Evolutionary conservation across 2,113 vertebrate species (phyloP), one percentile per base, ranked within the genome.

Genomic region (Gambusia affinis): DNA sequence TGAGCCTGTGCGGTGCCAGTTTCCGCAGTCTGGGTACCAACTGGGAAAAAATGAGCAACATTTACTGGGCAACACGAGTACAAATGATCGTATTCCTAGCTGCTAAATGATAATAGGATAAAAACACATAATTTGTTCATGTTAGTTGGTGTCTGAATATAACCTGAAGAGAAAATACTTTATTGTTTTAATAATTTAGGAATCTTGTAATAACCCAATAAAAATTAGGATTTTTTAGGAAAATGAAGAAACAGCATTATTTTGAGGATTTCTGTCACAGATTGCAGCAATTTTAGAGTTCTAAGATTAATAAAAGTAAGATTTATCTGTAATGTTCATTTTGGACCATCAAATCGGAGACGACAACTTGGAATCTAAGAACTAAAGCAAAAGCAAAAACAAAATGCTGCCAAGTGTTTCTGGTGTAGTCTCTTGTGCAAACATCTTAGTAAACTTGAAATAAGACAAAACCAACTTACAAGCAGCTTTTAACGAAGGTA

Each of bases 1-100:
- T 90, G 91, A 87, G 78, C 87, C 87, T 91, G 82, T 71, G 35
- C 63, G 72, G 81, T 89, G 91, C 89, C 92, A 92, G 89, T 88
- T 87, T 85, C 85, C 81, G 81, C 61, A 77, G 79, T 90, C 86
- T 81, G 84, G 82, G 81, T 87, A 88, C 88, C 91, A 91, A 93
- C 81, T 66, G 80, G 75, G 84, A 81, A 91, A 83, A 82, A 76
- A 76, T 24, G 14, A 85, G 77, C 64, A 81, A 88, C 85, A 88
- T 82, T 68, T 68, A 57, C 81, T 64, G 47, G 63, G 67, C 65
- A 73, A 57, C 75, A 67, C 73, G 19, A 68, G 67, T 75, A 84
- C 87, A 85, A 74, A 85, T 84, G 24, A 39, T 86, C 85, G 33
- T 82, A 83, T 91, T 92, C 89, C 75, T 72, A 30, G 74, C 72